Conservation (phyloP, 1,140 invertebrate genomes). For the Platyura marginata region DNA sequence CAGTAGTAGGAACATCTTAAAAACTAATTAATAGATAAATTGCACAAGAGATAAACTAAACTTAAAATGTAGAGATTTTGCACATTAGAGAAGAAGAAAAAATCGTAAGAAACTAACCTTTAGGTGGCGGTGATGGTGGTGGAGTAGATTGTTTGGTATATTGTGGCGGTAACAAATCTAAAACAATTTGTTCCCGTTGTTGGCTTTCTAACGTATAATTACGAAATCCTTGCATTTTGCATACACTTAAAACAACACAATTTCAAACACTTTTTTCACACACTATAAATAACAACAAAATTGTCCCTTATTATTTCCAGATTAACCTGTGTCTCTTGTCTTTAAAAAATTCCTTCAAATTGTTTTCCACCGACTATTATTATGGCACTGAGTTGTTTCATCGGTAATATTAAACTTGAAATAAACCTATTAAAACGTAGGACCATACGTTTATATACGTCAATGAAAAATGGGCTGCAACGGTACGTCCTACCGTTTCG, state of each 20-base stretch:
- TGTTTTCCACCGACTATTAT: neutral
- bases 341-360: slow-evolving; percentile 1
- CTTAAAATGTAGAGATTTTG: neutral
- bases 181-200: slow-evolving; percentile 20
- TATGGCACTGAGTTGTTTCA: neutral
- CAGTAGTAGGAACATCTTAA: neutral
- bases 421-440: neutral
- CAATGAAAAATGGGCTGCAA: too few relatives aligned
- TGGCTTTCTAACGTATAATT: slow-evolving; percentile 15
- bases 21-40: neutral
- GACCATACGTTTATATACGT: too few relatives aligned
- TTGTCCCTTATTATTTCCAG: neutral
- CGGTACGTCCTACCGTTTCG: too few relatives aligned
- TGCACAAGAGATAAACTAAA: neutral
- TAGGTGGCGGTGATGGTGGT: slow-evolving; percentile 16
- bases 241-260: too few relatives aligned
- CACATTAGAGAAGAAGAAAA: too few relatives aligned
- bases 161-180: slow-evolving; percentile 18
- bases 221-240: slow-evolving; percentile 24
- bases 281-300: neutral
- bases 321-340: neutral
- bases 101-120: slow-evolving; percentile 14
- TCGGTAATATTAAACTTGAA: neutral
- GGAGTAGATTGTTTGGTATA: slow-evolving; percentile 22
- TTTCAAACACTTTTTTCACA: slow-evolving; percentile 13